Conservation (phyloP, 2,797 vertebrate genomes). For the Siniperca undulata region DNA sequence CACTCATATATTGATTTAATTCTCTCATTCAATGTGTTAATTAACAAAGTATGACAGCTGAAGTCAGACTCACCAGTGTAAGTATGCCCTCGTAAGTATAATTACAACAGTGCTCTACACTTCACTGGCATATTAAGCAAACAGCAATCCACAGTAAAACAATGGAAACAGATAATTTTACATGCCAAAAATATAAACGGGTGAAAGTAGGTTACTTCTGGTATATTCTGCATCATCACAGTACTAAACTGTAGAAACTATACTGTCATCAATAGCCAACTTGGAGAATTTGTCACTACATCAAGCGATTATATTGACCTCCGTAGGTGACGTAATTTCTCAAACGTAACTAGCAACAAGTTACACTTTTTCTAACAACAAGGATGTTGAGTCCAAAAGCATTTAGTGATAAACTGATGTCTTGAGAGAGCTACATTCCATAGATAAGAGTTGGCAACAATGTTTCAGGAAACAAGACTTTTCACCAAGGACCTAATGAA, state of each 20-base stretch:
- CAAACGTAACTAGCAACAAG: neutral
- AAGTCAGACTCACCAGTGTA: slow-evolving; percentile 45
- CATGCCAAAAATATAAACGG: neutral
- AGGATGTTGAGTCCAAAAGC: neutral
- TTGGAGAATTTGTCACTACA: neutral
- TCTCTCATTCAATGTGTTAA: slow-evolving; percentile 75
- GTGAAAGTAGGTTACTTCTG: neutral
- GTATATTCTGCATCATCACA: neutral
- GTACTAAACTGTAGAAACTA: neutral
- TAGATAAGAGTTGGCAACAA: too few species aligned
- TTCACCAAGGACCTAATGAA: neutral
- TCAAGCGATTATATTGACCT: neutral
- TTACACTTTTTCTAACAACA: neutral
- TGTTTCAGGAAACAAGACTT: neutral
- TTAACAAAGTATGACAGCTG: slow-evolving; percentile 75
- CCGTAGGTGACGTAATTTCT: neutral
- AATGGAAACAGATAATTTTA: neutral
- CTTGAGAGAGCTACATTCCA: neutral
- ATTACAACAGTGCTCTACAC: slow-evolving; percentile 32
- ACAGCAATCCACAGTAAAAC: neutral
- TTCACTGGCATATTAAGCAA: slow-evolving; percentile 12
- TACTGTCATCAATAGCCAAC: neutral
- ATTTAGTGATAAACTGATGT: neutral
- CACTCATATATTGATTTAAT: slow-evolving; percentile 81
- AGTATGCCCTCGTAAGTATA: slow-evolving; percentile 45